These are phyloP conservation scores for Ictidomys tridecemlineatus DNA, from an alignment of 2,113 vertebrate species.

Conservation along the genomic window DNA sequence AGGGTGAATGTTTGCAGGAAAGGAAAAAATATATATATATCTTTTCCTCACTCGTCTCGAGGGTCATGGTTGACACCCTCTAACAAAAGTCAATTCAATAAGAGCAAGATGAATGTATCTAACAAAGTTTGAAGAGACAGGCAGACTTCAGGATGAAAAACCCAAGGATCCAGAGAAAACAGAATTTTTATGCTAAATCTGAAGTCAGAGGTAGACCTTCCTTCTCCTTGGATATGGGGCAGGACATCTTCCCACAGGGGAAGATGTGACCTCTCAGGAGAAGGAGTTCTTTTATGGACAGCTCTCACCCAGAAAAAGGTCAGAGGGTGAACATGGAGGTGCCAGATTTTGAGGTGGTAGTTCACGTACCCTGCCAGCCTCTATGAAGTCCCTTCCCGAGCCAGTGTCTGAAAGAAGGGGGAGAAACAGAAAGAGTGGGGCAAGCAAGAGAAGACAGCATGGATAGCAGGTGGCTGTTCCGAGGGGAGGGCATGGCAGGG, in stretches of 20 bases:
- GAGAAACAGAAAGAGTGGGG: background rate
- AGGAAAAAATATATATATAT: background rate
- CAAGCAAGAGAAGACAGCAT: background rate
- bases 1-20: background rate
- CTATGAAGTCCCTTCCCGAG: background rate
- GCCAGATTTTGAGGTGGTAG: background rate
- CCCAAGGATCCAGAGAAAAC: background rate
- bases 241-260: background rate
- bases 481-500: rapidly evolving
- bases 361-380: background rate
- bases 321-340: background rate
- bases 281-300: background rate
- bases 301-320: background rate
- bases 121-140: background rate
- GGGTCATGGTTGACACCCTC: background rate
- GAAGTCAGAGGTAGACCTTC: background rate
- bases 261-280: background rate
- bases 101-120: background rate
- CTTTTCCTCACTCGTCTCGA: background rate
- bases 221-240: too few relatives aligned
- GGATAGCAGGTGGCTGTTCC: background rate
- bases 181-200: background rate
- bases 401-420: background rate
- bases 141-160: background rate
- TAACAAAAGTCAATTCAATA: background rate